Percentiles rank a stretch among this genome's conserved stretches.
phyloP scores from a whole-genome alignment of 2,113 vertebrate genomes.

The Promerops cafer region DNA sequence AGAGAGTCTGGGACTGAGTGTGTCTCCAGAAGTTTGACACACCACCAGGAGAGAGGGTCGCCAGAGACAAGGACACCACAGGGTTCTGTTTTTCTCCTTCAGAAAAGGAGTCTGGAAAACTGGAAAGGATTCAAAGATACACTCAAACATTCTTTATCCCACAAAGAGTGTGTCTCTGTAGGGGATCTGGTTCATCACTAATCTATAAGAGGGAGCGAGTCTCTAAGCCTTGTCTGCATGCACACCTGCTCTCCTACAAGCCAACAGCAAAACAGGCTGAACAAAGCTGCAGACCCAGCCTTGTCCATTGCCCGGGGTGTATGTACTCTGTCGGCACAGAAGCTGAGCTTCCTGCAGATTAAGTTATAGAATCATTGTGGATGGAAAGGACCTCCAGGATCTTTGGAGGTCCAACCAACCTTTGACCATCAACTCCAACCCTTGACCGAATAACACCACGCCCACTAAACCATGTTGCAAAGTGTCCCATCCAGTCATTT shows the following conservation, averaged over 20 bases:
- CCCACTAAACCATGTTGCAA: not conserved
- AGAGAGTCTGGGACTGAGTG: not conserved
- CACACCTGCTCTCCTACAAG: not conserved
- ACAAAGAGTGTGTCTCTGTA: not conserved
- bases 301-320: accelerated
- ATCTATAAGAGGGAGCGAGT: not conserved
- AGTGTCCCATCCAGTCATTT: not conserved
- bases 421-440: not conserved
- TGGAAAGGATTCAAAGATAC: not conserved
- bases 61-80: not conserved
- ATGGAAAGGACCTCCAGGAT: not conserved
- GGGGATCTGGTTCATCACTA: not conserved
- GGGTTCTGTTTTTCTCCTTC: not conserved
- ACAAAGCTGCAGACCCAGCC: not conserved
- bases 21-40: not conserved
- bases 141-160: not conserved
- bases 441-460: not conserved
- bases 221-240: not conserved
- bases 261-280: not conserved
- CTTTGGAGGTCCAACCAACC: too few species aligned
- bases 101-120: not conserved
- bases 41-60: not conserved
- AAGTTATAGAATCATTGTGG: not conserved
- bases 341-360: not conserved
- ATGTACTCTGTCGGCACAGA: not conserved